Conservation (phyloP, 2,888 invertebrate genomes). For the Pyrochroa serraticornis region DNA sequence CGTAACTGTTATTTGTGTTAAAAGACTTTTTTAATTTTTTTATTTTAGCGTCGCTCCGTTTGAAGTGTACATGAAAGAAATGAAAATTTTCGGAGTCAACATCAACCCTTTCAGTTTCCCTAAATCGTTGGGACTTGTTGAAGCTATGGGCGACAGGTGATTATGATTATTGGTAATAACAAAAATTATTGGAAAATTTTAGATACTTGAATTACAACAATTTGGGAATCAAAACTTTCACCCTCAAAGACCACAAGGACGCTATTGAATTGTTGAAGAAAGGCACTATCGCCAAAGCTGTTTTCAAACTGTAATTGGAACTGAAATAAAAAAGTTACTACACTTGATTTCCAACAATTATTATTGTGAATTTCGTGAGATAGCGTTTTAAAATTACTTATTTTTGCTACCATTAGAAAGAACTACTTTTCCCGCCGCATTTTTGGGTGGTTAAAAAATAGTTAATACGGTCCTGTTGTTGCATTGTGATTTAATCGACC, state of each 20-base stretch:
- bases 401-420: too few relatives aligned
- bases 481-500: not conserved
- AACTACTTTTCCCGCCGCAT: too few relatives aligned
- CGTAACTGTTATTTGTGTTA: slow-evolving; percentile 38
- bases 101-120: slow-evolving; percentile 73
- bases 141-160: slow-evolving; percentile 63
- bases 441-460: too few relatives aligned
- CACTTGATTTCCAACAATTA: not conserved
- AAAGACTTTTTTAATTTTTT: not conserved
- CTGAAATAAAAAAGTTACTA: not conserved
- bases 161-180: too few relatives aligned
- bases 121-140: slow-evolving; percentile 67
- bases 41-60: slow-evolving; percentile 61
- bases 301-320: slow-evolving; percentile 59
- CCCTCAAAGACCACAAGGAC: slow-evolving; percentile 61
- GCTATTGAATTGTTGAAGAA: slow-evolving; percentile 63
- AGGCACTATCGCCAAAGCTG: slow-evolving; percentile 66
- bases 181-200: slow-evolving; percentile 47
- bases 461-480: too few relatives aligned
- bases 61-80: slow-evolving; percentile 68
- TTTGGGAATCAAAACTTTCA: slow-evolving; percentile 65
- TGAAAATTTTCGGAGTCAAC: slow-evolving; percentile 68
- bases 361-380: too few relatives aligned
- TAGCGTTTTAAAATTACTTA: too few relatives aligned
- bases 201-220: slow-evolving; percentile 63